Conservation (phyloP, 2,888 invertebrate species). For the Lathronympha strigana region DNA sequence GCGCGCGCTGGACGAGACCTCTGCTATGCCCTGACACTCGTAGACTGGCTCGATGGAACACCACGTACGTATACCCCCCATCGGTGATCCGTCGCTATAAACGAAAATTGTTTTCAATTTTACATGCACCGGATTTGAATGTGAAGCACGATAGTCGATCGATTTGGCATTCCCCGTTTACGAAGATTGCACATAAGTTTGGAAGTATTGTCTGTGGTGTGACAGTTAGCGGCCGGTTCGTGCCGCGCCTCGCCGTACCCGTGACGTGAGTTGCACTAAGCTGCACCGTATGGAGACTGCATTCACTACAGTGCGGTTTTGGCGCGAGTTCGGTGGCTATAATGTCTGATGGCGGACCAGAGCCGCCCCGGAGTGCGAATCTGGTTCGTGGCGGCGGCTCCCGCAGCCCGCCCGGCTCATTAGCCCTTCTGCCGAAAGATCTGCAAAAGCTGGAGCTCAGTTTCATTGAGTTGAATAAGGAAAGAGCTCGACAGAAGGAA, state of each 20-base stretch:
- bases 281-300: conserved; percentile 57
- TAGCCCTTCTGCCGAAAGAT: conserved; percentile 66
- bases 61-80: conserved; percentile 73
- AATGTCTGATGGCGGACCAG: conserved; percentile 64
- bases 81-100: conserved; percentile 56
- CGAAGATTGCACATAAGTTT: conserved; percentile 72
- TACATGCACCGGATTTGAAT: conserved; percentile 61
- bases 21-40: conserved; percentile 66
- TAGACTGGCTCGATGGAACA: conserved; percentile 71
- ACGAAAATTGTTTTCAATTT: conserved; percentile 60
- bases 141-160: conserved; percentile 69
- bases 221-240: conserved; percentile 68
- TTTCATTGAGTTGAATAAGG: conserved; percentile 81
- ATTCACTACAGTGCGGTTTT: conserved; percentile 54
- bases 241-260: conserved; percentile 70
- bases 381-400: conserved; percentile 57
- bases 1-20: conserved; percentile 76
- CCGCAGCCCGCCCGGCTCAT: conserved; percentile 62
- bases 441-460: conserved; percentile 79
- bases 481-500: conserved; percentile 78
- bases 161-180: conserved; percentile 69
- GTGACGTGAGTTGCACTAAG: conserved; percentile 60
- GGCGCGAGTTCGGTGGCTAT: conserved; percentile 44
- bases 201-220: conserved; percentile 70
- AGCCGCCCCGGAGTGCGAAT: conserved; percentile 65